Conservation (phyloP, 64 coral and sea anemone genomes). For the Actinia tenebrosa region DNA sequence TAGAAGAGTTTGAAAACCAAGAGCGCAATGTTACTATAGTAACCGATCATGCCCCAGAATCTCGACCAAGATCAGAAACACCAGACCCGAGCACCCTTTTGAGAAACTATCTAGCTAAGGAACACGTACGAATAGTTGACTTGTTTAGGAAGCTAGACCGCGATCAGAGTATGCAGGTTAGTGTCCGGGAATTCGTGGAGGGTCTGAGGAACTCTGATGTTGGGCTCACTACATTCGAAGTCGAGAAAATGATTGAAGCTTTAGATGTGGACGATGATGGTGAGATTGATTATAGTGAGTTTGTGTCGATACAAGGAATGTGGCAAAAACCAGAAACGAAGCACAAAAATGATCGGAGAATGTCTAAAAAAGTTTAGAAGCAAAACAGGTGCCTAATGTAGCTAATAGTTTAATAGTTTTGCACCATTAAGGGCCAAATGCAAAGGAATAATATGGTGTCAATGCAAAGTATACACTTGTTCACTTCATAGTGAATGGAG, state of each 20-base stretch:
- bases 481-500: no score
- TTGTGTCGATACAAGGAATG: constrained; percentile 77
- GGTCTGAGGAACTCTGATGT: constrained; percentile 79
- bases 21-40: constrained; percentile 48
- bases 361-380: constrained; percentile 2
- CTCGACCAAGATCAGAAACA: constrained; percentile 30
- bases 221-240: constrained; percentile 69
- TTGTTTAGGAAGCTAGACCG: constrained; percentile 71
- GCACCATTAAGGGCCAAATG: no score
- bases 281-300: constrained; percentile 92
- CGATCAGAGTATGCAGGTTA: constrained; percentile 91
- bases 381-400: background rate
- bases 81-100: constrained; percentile 68
- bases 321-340: constrained; percentile 61
- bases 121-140: constrained; percentile 75
- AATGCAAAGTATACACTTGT: no score
- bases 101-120: constrained; percentile 76
- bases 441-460: no score
- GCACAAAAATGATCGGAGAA: constrained; percentile 24
- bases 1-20: constrained; percentile 47
- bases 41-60: constrained; percentile 54
- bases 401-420: no score
- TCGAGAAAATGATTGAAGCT: constrained; percentile 74
- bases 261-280: constrained; percentile 79
- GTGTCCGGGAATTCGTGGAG: constrained; percentile 81